These are phyloP conservation scores for Herpetotheres cachinnans DNA, from an alignment of 2,113 vertebrate genomes.

Conservation along the genomic window DNA sequence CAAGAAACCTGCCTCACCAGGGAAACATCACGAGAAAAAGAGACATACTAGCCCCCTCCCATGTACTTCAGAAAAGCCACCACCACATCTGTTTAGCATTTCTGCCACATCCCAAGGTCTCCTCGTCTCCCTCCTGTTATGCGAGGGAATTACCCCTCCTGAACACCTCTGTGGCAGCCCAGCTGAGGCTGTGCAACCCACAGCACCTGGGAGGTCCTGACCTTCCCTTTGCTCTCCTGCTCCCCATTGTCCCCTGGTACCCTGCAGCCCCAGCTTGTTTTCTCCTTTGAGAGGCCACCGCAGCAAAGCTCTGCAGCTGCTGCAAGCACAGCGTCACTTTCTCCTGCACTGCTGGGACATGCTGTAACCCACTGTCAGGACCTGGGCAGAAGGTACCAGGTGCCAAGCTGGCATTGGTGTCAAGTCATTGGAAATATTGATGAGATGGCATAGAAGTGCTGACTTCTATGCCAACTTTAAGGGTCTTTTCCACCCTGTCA, in stretches of 20 bases:
- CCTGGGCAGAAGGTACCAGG: not conserved
- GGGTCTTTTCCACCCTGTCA: not conserved
- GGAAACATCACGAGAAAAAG: not conserved
- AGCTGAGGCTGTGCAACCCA: not conserved
- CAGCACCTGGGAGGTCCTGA: not conserved
- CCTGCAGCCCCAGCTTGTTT: not conserved
- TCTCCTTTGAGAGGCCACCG: not conserved
- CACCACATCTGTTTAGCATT: not conserved
- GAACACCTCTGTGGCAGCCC: not conserved
- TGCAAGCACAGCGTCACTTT: fast-evolving
- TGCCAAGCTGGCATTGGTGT: not conserved
- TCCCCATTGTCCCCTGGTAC: not conserved
- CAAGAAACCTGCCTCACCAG: not conserved
- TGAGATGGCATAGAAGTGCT: not conserved
- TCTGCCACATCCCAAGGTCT: not conserved
- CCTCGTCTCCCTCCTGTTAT: not conserved
- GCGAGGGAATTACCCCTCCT: not conserved
- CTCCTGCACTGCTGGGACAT: not conserved
- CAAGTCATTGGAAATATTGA: not conserved
- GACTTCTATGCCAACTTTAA: not conserved
- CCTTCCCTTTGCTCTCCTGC: not conserved
- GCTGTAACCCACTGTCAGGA: not conserved
- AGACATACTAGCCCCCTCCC: not conserved
- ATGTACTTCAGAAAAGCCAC: not conserved
- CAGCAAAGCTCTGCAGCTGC: not conserved